Base-by-base conservation (phyloP, 2,888 invertebrate genomes). In the Drosophila austrosaltans region DNA sequence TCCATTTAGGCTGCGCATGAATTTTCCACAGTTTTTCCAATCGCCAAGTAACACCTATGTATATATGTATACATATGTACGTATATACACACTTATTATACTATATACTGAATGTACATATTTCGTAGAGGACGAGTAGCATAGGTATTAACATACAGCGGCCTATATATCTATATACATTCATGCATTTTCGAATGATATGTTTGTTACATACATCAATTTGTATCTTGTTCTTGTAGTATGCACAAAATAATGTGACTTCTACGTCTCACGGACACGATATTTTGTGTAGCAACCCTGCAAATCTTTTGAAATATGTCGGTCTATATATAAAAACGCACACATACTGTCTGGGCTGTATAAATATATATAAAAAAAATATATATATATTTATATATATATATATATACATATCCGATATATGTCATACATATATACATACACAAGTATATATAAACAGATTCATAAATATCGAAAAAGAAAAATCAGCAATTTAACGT, bases 1-100 rank as follows among this genome's bases (percentile, higher is more conserved):
- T 81, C 69, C 72, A 82, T 66, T 72, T 75, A 69, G 44, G 70
- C 63, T 78, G 79, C 79, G 79, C 79, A 79, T 81, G 79, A 48
- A 72, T 79, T 66, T 80, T 77, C 59, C 72, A 81, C 66, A 56
- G 64, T 53, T 68, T 72, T 81, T 75, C 70, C 78, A 81, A 72
- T 72, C 69, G 61, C 44, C 58, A 36, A 62, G 67, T 77, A 75
- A 66, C 63, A 36, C 64, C 53, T 58, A 48, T 53, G 16, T 22
- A 62, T 54, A 4, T 48, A 54, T 66, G 63, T 12, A 32, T 25
- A 44, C n/a, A 32, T 53, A 61, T 28, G 57, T 48, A 53, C 53
- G 44, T 54, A 69, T 36, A 58, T 63, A 25, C 28, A 30, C 12
- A 30, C 12, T 53, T 28, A 28, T 28, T 6, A 12, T 28, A 54